Evolutionary conservation across 2,888 invertebrate genomes (phyloP), one percentile per base, ranked within the genome.

Genomic region (Parnassius glacialis): DNA sequence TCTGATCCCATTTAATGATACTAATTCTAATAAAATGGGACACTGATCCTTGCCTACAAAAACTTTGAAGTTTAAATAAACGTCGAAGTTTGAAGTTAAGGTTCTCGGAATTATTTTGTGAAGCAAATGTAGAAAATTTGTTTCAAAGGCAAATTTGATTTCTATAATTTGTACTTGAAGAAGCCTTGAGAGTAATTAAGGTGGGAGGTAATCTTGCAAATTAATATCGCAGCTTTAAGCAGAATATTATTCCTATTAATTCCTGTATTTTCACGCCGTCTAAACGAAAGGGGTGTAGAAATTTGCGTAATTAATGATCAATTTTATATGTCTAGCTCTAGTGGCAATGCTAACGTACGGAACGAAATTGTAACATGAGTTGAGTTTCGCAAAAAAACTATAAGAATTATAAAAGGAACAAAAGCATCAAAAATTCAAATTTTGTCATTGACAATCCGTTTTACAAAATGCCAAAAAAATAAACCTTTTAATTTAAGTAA

Each of bases 1-100:
- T 43, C 45, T 55, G 51, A 60, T 60, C 25, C 55, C 51, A 48
- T 60, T 60, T 60, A 55, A 60, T 55, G 55, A 54, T 55, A 42
- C 13, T 44, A 60, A 51, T 51, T 60, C 43, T 48, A 51, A 55
- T 59, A 47, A 59, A 59, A 59, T 53, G 11, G 41, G 45, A 59
- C 13, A 12, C 59, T 44, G 52, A 59, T 34, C 41, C 45, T 25
- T n/a, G 25, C 52, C 45, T n/a, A 45, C 52, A 52, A 52, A 50
- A 60, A 55, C 25, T 50, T 60, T 34, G 45, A 48, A 48, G n/a
- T 48, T 45, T 47, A 45, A 52, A 25, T 52, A 59, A 52, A 41
- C 52, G 41, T 52, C 53, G 16, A 59, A 60, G 48, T 20, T 50
- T 57, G 10, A 34, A 34, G 47, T 48, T 48, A 11, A 54, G 44